Percentiles rank a stretch among this genome's conserved stretches.
Evolutionary conservation across 2,113 vertebrate species (phyloP).

Genomic region (Oryzias celebensis): DNA sequence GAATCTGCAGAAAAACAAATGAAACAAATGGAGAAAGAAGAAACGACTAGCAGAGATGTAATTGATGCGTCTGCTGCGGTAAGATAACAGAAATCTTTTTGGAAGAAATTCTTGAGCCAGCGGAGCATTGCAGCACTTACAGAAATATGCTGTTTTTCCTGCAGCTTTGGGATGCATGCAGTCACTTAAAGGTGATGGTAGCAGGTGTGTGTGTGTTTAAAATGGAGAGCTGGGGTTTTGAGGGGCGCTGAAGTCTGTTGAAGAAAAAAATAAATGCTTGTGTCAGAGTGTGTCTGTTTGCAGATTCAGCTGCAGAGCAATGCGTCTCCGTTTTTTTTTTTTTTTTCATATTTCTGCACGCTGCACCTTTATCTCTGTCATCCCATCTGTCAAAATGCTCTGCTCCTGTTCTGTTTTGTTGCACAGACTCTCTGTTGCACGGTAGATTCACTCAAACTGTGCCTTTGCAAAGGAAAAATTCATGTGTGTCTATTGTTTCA

Average conservation of each 20-base stretch:
- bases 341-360: conserved; percentile 32
- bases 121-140: conserved; percentile 12
- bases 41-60: conserved; percentile 36
- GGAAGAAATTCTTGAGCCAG: conserved; percentile 8
- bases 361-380: conserved; percentile 37
- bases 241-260: not conserved
- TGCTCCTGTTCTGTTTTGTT: conserved; percentile 46
- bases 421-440: conserved; percentile 28
- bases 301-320: conserved; percentile 31
- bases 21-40: conserved; percentile 21
- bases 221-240: conserved; percentile 9
- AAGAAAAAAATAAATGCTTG: conserved; percentile 18
- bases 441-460: conserved; percentile 20
- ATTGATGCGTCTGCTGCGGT: conserved; percentile 48
- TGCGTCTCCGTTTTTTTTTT: conserved; percentile 1
- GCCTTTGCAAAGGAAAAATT: conserved; percentile 14
- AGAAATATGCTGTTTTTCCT: conserved; percentile 15
- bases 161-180: conserved; percentile 20
- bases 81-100: conserved; percentile 47
- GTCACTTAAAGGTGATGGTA: conserved; percentile 17
- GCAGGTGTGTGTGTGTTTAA: conserved; percentile 30
- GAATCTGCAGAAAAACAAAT: conserved; percentile 16
- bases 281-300: conserved; percentile 21
- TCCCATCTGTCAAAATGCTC: conserved; percentile 22
- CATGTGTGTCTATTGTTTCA: not conserved